Conservation (phyloP, 2,888 invertebrate species). For the Machimus rusticus region DNA sequence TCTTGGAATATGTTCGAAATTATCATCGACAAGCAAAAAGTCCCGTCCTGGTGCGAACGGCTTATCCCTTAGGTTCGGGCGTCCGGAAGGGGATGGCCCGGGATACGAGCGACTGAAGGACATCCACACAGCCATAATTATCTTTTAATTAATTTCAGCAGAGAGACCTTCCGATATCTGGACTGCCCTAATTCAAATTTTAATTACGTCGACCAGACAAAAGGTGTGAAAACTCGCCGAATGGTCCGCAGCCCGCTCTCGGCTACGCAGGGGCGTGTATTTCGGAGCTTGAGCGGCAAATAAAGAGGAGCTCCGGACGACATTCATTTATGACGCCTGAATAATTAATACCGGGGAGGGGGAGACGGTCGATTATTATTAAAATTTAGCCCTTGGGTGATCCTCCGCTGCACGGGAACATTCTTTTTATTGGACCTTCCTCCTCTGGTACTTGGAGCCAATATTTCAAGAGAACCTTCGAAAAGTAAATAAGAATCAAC, state of each 20-base stretch:
- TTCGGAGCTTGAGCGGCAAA: not conserved
- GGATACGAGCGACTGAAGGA: not conserved
- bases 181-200: constrained; percentile 11
- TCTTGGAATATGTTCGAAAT: constrained; percentile 1
- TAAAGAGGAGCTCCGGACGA: not conserved
- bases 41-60: not conserved
- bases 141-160: constrained; percentile 18
- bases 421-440: not conserved
- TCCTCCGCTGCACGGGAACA: not conserved
- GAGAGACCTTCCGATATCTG: not conserved
- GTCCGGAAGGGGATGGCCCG: not conserved
- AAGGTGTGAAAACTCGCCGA: constrained; percentile 9
- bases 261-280: not conserved
- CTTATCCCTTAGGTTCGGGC: not conserved
- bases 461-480: not conserved
- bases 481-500: not conserved
- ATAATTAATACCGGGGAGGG: not conserved
- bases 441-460: not conserved
- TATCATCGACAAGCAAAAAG: not conserved
- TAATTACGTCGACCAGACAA: constrained; percentile 22
- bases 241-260: not conserved
- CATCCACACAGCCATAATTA: constrained; percentile 1
- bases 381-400: not conserved
- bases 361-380: not conserved
- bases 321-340: constrained; percentile 11